Conservation (phyloP, 2,113 vertebrate species). For the Thunnus maccoyii region DNA sequence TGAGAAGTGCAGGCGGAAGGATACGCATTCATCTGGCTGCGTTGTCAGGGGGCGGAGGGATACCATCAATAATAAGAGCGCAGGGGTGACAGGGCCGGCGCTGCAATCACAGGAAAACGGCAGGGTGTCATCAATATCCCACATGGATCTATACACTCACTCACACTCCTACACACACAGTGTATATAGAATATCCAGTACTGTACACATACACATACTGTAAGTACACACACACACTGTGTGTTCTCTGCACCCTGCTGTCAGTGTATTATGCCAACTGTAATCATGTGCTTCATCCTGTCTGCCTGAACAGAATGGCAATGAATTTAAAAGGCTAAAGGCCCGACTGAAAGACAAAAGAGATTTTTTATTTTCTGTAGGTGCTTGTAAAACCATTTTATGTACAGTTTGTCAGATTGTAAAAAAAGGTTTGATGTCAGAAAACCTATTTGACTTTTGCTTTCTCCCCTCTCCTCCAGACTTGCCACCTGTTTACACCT, state of each 20-base stretch:
- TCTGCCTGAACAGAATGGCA: conserved; percentile 47
- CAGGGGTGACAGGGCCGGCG: conserved; percentile 78
- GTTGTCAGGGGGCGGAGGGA: conserved; percentile 84
- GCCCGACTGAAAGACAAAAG: background rate
- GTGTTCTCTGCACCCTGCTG: conserved; percentile 55
- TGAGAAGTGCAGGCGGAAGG: conserved; percentile 83
- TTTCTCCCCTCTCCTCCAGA: conserved; percentile 79
- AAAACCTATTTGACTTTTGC: conserved; percentile 14
- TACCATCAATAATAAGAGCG: conserved; percentile 85
- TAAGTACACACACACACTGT: conserved; percentile 20
- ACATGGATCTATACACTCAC: conserved; percentile 60
- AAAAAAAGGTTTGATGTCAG: conserved; percentile 22
- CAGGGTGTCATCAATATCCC: conserved; percentile 86
- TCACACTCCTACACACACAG: conserved; percentile 55
- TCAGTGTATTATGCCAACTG: conserved; percentile 60
- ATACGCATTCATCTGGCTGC: conserved; percentile 85
- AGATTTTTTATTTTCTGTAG: conserved; percentile 20
- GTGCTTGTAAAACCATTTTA: background rate
- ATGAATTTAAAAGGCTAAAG: conserved; percentile 41
- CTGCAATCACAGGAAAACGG: conserved; percentile 84
- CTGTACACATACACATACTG: conserved; percentile 51
- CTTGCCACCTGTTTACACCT: conserved; percentile 89
- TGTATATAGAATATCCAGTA: background rate
- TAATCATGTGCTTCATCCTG: conserved; percentile 57
- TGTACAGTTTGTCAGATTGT: background rate